A percentile compares a stretch with the other conserved stretches of the same genome.
Evolutionary conservation across 2,888 invertebrate species (phyloP).

Genomic region (Amphipyra berbera): DNA sequence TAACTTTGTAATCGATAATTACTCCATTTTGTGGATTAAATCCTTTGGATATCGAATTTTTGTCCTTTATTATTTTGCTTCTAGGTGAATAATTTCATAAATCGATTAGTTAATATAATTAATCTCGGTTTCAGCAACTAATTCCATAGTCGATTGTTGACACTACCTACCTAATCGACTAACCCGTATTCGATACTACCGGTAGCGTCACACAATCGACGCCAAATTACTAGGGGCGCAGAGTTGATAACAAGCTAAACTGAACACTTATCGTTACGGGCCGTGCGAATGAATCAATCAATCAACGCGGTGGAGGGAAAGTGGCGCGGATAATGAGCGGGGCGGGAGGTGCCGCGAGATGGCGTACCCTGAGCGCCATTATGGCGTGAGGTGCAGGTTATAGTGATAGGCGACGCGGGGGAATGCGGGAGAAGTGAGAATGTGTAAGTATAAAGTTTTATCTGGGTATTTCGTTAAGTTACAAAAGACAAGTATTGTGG

Average conservation of each 20-base stretch:
- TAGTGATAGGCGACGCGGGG: conserved; percentile 20
- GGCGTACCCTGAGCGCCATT: conserved; percentile 54
- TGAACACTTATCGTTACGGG: conserved; percentile 77
- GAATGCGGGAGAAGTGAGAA: not conserved
- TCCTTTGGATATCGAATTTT: conserved; percentile 1
- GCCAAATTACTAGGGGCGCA: conserved; percentile 58
- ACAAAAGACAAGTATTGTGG: too few relatives aligned
- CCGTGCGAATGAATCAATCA: conserved; percentile 77
- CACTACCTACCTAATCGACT: conserved; percentile 1
- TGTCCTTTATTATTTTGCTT: too few relatives aligned
- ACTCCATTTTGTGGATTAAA: conserved; percentile 9
- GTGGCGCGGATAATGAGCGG: conserved; percentile 71
- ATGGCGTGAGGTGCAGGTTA: conserved; percentile 29
- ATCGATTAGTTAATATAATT: too few relatives aligned
- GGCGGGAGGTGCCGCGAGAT: conserved; percentile 59
- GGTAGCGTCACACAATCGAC: conserved; percentile 44
- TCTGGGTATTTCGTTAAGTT: too few relatives aligned
- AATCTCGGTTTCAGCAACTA: too few relatives aligned
- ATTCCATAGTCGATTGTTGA: conserved; percentile 5
- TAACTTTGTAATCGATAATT: conserved; percentile 14
- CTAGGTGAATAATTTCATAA: too few relatives aligned
- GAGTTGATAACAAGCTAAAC: conserved; percentile 77
- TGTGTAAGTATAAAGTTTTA: too few relatives aligned
- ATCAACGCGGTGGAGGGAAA: conserved; percentile 65
- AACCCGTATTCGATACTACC: conserved; percentile 16